Conservation (phyloP, 2,888 invertebrate species). For the Tanytarsus gracilentus region DNA sequence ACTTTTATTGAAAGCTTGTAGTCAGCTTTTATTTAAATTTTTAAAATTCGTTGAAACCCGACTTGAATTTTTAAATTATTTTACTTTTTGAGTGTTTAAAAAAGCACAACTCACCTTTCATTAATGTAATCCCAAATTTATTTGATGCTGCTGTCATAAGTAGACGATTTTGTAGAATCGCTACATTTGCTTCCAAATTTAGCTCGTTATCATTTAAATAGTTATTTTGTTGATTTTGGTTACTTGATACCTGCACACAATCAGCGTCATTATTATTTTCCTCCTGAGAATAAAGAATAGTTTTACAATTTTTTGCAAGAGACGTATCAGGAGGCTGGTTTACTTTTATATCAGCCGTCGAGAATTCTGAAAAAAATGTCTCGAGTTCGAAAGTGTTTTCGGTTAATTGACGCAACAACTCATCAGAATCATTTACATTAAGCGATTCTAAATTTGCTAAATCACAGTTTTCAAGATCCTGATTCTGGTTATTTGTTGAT, state of each 20-base stretch:
- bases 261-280: conserved; percentile 38
- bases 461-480: conserved; percentile 36
- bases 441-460: conserved; percentile 40
- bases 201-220: conserved; percentile 13
- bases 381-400: conserved; percentile 83
- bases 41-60: neutral
- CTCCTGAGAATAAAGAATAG: conserved; percentile 39
- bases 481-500: conserved; percentile 34
- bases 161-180: conserved; percentile 17
- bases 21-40: neutral
- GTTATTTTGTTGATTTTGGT: conserved; percentile 21
- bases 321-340: neutral
- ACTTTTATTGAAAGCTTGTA: too few relatives aligned
- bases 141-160: conserved; percentile 12
- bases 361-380: conserved; percentile 68
- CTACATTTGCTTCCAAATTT: conserved; percentile 26
- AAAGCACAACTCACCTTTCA: conserved; percentile 20
- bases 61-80: neutral
- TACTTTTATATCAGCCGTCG: conserved; percentile 64
- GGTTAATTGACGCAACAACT: conserved; percentile 70
- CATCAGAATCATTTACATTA: conserved; percentile 56
- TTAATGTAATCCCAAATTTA: conserved; percentile 22
- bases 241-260: conserved; percentile 38
- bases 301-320: conserved; percentile 17
- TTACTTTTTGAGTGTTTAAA: neutral